Evolutionary conservation across 2,888 invertebrate species (phyloP).

Genomic region (Erebia aethiops): DNA sequence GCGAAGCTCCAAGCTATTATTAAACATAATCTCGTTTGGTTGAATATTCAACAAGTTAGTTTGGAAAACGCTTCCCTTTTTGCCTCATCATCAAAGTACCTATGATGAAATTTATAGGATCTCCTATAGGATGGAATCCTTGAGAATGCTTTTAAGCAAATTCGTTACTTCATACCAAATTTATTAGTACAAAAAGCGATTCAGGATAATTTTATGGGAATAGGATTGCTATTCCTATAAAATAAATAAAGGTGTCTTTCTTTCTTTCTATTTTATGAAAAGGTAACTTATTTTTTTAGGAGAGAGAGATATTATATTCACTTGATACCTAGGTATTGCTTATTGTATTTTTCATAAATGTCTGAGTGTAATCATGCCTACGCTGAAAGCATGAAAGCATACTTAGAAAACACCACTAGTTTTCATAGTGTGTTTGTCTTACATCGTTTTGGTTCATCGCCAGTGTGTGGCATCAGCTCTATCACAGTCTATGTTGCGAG

Average conservation of each 20-base stretch:
- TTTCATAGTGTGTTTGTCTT: background rate
- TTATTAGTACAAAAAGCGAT: constrained; percentile 18
- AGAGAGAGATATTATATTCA: too few species aligned
- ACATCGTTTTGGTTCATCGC: background rate
- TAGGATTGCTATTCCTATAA: background rate
- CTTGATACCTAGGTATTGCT: background rate
- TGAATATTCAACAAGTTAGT: constrained; percentile 13
- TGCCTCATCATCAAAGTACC: constrained; percentile 1
- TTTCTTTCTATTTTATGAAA: background rate
- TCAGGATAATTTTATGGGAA: constrained; percentile 9
- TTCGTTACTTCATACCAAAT: constrained; percentile 15
- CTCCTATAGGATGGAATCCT: constrained; percentile 7
- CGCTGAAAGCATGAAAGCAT: background rate
- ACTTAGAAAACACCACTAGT: too few species aligned
- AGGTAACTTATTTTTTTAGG: too few species aligned
- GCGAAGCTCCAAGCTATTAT: background rate
- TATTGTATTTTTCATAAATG: background rate
- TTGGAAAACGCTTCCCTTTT: constrained; percentile 5
- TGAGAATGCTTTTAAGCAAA: constrained; percentile 20
- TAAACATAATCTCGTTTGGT: background rate
- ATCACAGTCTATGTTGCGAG: too few species aligned
- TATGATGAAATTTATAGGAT: constrained; percentile 5
- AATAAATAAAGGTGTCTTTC: too few species aligned
- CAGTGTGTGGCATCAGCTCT: background rate
- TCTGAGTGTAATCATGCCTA: background rate